Conservation (phyloP, 1,140 invertebrate species). For the Phenacoccus solenopsis region DNA sequence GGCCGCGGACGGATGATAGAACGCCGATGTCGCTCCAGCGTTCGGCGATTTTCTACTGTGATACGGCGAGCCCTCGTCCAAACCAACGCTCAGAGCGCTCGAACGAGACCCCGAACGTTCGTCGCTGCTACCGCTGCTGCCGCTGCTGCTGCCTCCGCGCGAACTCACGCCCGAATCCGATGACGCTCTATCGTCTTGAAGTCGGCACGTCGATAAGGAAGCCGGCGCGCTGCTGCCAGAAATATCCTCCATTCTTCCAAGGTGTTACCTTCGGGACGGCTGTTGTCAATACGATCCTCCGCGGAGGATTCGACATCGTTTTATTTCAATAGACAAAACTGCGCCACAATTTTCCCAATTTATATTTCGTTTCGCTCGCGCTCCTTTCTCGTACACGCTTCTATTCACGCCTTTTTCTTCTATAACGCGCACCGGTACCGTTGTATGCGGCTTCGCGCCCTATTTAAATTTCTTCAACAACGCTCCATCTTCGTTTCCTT, state of each 20-base stretch:
- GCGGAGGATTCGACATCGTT: slow-evolving; percentile 12
- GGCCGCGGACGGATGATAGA: background rate
- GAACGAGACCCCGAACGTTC: slow-evolving; percentile 51
- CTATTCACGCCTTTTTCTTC: too few species aligned
- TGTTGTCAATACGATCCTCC: background rate
- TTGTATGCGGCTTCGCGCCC: too few species aligned
- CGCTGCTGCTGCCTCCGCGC: slow-evolving; percentile 36
- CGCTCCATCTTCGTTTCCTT: too few species aligned
- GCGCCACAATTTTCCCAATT: too few species aligned
- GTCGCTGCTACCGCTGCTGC: slow-evolving; percentile 51
- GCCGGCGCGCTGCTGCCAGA: background rate
- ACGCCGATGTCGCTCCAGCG: background rate
- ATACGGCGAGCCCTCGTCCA: slow-evolving; percentile 34
- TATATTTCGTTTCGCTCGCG: too few species aligned
- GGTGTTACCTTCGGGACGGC: slow-evolving; percentile 4
- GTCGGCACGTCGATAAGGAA: background rate
- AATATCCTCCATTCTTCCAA: slow-evolving; percentile 10
- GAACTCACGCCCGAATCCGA: slow-evolving; percentile 56
- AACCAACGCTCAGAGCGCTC: slow-evolving; percentile 43
- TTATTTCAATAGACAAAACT: background rate
- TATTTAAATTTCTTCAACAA: too few species aligned
- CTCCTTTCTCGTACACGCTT: too few species aligned
- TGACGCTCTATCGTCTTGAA: slow-evolving; percentile 34
- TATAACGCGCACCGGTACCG: too few species aligned
- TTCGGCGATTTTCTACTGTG: background rate